These are phyloP conservation scores for Parnassius mnemosyne DNA, from an alignment of 2,888 invertebrate genomes.

Conservation along the genomic window DNA sequence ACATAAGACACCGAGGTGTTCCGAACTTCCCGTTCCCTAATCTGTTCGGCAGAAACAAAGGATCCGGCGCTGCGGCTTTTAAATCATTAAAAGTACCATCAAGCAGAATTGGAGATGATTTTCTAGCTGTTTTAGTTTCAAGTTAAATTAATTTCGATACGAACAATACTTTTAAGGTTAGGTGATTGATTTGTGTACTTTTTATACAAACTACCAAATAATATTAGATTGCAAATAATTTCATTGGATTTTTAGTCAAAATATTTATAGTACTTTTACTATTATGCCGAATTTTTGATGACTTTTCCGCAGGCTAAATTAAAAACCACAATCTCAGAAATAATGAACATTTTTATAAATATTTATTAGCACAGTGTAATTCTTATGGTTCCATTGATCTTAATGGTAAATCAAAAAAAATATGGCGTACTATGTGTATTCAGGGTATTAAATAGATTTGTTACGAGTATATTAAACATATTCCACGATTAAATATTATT, in stretches of 20 bases:
- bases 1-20: slow-evolving; percentile 62
- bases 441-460: no score
- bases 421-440: no score
- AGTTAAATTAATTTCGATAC: slow-evolving; percentile 38
- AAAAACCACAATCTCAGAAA: no score
- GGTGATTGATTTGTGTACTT: slow-evolving; percentile 6
- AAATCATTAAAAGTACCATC: slow-evolving; percentile 42
- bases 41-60: slow-evolving; percentile 52
- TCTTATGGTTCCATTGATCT: no score
- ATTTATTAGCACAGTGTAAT: no score
- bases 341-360: no score
- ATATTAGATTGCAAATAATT: slow-evolving; percentile 1
- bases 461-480: no score
- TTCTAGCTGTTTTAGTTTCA: slow-evolving; percentile 61
- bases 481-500: no score
- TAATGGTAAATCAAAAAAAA: no score
- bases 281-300: no score
- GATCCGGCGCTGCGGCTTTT: slow-evolving; percentile 57
- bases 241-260: not conserved
- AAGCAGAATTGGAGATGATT: slow-evolving; percentile 50
- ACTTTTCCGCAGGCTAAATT: no score
- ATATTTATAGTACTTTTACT: no score
- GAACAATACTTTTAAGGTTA: not conserved
- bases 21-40: slow-evolving; percentile 65
- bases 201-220: slow-evolving; percentile 15